Conservation (phyloP, 1,140 invertebrate species). For the Drosophila sp. region DNA sequence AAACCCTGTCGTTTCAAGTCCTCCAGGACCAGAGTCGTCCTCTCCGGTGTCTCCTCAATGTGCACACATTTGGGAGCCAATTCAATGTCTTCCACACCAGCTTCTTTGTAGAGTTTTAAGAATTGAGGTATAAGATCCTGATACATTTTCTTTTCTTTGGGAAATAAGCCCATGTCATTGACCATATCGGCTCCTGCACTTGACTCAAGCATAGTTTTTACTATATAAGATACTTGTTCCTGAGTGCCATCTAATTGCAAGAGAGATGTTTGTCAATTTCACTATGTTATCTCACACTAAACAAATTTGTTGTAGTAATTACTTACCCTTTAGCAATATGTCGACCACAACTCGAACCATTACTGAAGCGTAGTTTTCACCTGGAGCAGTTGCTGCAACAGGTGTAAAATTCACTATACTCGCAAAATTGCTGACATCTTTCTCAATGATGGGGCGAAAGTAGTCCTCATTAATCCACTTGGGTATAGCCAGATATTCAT, state of each 20-base stretch:
- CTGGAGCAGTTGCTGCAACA: slow-evolving; percentile 67
- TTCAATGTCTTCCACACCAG: slow-evolving; percentile 50
- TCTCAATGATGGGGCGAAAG: slow-evolving; percentile 80
- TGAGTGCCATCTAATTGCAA: slow-evolving; percentile 52
- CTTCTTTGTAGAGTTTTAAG: slow-evolving; percentile 73
- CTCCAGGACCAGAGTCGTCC: slow-evolving; percentile 83
- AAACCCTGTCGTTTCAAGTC: slow-evolving; percentile 84
- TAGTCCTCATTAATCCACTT: slow-evolving; percentile 84
- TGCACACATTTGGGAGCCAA: slow-evolving; percentile 61
- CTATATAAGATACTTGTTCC: slow-evolving; percentile 57
- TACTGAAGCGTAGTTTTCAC: slow-evolving; percentile 73
- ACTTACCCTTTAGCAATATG: slow-evolving; percentile 62
- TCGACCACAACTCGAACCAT: slow-evolving; percentile 68
- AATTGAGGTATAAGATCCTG: slow-evolving; percentile 63
- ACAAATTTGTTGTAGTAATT: too few species aligned
- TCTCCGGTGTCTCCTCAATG: slow-evolving; percentile 49
- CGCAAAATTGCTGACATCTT: slow-evolving; percentile 57
- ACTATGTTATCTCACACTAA: too few species aligned
- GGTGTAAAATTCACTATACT: slow-evolving; percentile 55
- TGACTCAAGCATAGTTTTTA: slow-evolving; percentile 63
- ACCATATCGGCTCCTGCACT: slow-evolving; percentile 47
- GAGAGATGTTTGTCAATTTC: neutral
- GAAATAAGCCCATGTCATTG: slow-evolving; percentile 60
- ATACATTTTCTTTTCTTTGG: slow-evolving; percentile 74
- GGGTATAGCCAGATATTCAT: slow-evolving; percentile 65